Evolutionary conservation across 2,113 vertebrate genomes (phyloP).

Genomic region (Perca schrenkii): DNA sequence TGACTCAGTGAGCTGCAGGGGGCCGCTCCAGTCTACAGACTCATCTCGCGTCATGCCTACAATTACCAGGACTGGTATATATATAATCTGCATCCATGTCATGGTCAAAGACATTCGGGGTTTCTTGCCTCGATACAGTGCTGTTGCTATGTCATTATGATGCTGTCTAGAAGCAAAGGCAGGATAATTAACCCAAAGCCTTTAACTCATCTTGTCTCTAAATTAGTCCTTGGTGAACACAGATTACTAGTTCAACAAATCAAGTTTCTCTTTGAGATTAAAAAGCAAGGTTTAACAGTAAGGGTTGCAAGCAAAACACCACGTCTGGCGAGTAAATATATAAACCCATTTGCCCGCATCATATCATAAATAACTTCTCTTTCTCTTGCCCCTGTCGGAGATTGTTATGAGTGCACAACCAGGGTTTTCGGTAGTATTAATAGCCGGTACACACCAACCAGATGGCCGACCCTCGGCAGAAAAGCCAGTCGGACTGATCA

Average conservation of each 20-base stretch:
- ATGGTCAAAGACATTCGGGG: conserved; percentile 26
- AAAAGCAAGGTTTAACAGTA: neutral
- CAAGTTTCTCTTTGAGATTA: neutral
- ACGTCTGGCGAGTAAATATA: too few species aligned
- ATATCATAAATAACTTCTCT: too few species aligned
- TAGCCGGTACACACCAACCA: too few species aligned
- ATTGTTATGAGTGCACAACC: too few species aligned
- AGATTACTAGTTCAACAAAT: conserved; percentile 32
- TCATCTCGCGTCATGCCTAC: conserved; percentile 12
- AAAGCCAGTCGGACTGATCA: too few species aligned
- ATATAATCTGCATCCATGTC: conserved; percentile 4
- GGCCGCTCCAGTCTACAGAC: neutral
- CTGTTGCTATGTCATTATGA: conserved; percentile 55
- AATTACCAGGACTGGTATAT: conserved; percentile 41
- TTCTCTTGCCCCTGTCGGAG: too few species aligned
- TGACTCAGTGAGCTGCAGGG: conserved; percentile 65
- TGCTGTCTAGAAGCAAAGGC: neutral
- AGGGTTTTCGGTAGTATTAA: too few species aligned
- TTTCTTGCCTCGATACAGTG: neutral
- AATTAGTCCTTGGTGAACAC: conserved; percentile 7
- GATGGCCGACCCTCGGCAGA: too few species aligned
- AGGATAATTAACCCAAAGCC: conserved; percentile 5
- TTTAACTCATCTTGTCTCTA: conserved; percentile 12
- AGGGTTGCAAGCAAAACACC: too few species aligned
- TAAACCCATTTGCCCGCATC: too few species aligned